These are phyloP conservation scores for Nycticryphes semicollaris DNA, from an alignment of 2,113 vertebrate genomes.

Conservation along the genomic window DNA sequence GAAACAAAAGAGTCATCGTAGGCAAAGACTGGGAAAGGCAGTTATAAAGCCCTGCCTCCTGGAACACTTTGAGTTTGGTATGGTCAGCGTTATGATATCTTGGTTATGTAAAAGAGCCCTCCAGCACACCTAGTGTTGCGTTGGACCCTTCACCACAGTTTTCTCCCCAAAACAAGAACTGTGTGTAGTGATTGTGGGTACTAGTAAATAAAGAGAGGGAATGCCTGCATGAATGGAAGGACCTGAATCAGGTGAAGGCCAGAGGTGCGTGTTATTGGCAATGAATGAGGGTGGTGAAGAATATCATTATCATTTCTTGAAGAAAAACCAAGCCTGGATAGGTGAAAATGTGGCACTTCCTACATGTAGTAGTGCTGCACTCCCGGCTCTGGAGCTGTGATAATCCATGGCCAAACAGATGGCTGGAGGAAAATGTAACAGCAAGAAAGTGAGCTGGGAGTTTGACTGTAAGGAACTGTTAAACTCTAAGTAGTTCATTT, in stretches of 20 bases:
- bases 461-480: neutral
- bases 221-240: neutral
- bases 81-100: neutral
- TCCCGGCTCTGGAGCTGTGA: neutral
- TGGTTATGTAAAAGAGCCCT: neutral
- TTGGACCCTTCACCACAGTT: neutral
- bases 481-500: neutral
- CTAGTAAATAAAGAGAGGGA: neutral
- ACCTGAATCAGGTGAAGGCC: neutral
- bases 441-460: neutral
- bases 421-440: neutral
- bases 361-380: neutral
- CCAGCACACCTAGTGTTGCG: neutral
- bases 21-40: neutral
- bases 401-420: neutral
- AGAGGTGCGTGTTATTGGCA: neutral
- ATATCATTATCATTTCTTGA: neutral
- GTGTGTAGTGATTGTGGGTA: fast-evolving
- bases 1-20: neutral
- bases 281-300: neutral
- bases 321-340: neutral
- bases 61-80: neutral
- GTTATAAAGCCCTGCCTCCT: neutral
- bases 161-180: neutral
- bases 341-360: neutral